Evolutionary conservation across 1,140 invertebrate genomes (phyloP).

Genomic region (Doryteuthis pealeii): DNA sequence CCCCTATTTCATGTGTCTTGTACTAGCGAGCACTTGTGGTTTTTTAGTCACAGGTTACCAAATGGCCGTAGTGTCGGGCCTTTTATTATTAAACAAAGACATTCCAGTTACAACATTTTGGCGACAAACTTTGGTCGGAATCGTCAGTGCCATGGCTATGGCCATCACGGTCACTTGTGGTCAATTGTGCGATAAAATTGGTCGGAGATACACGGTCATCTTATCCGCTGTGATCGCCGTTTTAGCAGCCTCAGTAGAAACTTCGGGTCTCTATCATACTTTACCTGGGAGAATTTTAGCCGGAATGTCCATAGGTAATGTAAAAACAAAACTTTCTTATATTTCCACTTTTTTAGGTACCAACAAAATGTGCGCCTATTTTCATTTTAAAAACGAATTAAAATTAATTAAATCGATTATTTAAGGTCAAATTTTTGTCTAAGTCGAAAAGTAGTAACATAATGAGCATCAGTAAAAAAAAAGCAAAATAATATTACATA

Average conservation of each 20-base stretch:
- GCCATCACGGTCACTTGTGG: neutral
- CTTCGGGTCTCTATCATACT: neutral
- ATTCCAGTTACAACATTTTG: neutral
- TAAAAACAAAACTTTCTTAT: too few species aligned
- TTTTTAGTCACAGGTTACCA: neutral
- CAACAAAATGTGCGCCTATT: too few species aligned
- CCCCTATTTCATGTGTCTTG: too few species aligned
- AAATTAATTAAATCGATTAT: too few species aligned
- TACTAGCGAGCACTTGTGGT: too few species aligned
- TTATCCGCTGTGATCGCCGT: neutral
- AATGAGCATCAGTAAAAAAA: too few species aligned
- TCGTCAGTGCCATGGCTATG: neutral
- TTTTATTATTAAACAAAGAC: neutral
- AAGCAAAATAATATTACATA: too few species aligned
- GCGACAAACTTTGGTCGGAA: neutral
- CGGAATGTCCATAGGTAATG: neutral
- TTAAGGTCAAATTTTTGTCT: too few species aligned
- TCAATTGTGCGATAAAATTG: neutral
- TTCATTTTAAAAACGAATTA: too few species aligned
- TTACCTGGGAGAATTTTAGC: neutral
- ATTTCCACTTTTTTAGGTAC: too few species aligned
- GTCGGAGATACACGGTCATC: neutral
- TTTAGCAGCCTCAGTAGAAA: neutral
- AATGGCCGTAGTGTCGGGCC: neutral
- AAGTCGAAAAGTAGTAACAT: too few species aligned